Conservation (phyloP, 1,140 invertebrate genomes). For the Cotesia typhae region DNA sequence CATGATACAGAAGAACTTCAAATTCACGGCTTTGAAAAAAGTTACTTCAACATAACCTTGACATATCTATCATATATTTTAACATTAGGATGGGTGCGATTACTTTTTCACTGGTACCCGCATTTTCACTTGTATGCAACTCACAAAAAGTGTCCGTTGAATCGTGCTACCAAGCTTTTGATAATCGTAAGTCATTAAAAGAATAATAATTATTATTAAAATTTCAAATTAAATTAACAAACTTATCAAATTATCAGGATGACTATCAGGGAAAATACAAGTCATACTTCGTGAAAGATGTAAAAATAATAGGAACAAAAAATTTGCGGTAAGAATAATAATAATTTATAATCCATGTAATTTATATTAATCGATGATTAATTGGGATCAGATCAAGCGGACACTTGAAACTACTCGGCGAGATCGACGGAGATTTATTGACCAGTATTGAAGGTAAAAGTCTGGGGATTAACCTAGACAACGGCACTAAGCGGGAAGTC, state of each 20-base stretch:
- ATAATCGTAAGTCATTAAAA: conserved; percentile 71
- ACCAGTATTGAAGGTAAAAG: conserved; percentile 50
- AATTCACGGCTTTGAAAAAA: conserved; percentile 73
- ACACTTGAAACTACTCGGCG: conserved; percentile 34
- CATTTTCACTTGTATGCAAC: conserved; percentile 80
- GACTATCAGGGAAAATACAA: conserved; percentile 77
- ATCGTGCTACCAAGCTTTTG: conserved; percentile 79
- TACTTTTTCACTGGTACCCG: conserved; percentile 90
- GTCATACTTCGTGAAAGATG: conserved; percentile 72
- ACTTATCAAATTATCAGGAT: conserved; percentile 61
- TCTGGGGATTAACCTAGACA: conserved; percentile 59
- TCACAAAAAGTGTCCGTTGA: conserved; percentile 74
- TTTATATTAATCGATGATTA: conserved; percentile 4
- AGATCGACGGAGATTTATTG: conserved; percentile 44
- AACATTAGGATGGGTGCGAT: conserved; percentile 77
- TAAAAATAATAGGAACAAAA: conserved; percentile 66
- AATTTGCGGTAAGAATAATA: conserved; percentile 59
- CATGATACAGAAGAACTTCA: conserved; percentile 59
- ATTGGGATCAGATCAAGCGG: conserved; percentile 27
- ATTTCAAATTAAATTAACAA: neutral
- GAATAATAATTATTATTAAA: neutral
- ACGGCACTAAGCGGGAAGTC: conserved; percentile 58
- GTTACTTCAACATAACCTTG: conserved; percentile 62
- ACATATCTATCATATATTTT: conserved; percentile 73
- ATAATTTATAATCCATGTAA: neutral